A percentile compares a stretch with the other conserved stretches of the same genome.
phyloP scores from a whole-genome alignment of 2,113 vertebrate species.

The Neoarius graeffei region DNA sequence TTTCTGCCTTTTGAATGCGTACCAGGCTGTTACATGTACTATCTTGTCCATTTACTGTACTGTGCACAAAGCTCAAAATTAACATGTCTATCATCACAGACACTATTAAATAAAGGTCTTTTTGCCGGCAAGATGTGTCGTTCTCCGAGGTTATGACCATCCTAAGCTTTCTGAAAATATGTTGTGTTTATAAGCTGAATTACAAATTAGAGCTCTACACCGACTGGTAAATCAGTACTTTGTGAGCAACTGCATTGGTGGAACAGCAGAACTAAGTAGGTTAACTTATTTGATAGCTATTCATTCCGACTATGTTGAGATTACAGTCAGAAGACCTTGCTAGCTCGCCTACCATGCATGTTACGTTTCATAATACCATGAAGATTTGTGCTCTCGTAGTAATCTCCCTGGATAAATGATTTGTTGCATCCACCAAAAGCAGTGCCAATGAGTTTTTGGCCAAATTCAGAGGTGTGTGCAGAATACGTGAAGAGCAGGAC shows the following conservation, averaged over 20 bases:
- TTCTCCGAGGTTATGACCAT: neutral
- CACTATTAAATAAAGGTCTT: neutral
- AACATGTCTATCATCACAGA: neutral
- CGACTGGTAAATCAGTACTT: neutral
- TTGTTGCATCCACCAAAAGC: neutral
- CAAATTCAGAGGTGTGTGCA: neutral
- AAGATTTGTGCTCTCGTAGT: neutral
- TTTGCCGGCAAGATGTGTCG: conserved; percentile 18
- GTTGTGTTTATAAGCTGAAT: neutral
- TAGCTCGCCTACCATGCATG: neutral
- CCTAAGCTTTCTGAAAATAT: neutral
- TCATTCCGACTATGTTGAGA: neutral
- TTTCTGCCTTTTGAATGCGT: neutral
- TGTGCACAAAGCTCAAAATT: neutral
- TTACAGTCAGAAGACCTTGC: neutral
- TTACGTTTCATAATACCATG: neutral
- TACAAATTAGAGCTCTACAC: neutral
- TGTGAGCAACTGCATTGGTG: neutral
- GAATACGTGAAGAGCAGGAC: neutral
- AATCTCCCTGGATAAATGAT: neutral
- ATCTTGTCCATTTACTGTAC: conserved; percentile 8
- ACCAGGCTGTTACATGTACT: neutral
- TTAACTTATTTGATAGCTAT: neutral
- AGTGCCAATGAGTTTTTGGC: neutral
- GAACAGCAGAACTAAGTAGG: neutral